phyloP scores from a whole-genome alignment of 2,113 vertebrate genomes.

The Anser brachyrhynchus region DNA sequence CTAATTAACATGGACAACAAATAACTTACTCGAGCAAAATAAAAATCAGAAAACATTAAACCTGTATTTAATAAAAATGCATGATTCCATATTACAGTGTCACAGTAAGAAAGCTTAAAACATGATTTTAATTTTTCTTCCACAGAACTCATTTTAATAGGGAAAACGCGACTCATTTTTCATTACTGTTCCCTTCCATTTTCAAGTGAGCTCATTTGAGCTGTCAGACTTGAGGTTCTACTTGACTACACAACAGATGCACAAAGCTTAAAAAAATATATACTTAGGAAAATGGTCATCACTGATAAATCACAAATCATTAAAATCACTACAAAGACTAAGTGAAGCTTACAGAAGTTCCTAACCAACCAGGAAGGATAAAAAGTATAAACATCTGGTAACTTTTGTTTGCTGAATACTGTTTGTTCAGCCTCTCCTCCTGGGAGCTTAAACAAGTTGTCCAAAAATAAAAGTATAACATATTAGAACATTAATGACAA shows the following conservation, averaged over 20 bases:
- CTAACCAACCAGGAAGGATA: background rate
- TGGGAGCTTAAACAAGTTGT: background rate
- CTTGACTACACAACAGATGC: background rate
- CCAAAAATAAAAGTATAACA: background rate
- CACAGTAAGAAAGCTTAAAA: background rate
- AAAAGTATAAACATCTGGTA: background rate
- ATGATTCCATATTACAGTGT: background rate
- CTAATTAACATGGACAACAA: background rate
- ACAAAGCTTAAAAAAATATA: background rate
- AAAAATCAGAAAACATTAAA: background rate
- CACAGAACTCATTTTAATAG: background rate
- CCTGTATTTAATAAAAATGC: background rate
- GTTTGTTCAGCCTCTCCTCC: background rate
- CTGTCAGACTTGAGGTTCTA: background rate
- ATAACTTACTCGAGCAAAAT: background rate
- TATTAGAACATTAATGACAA: background rate
- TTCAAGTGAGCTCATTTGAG: background rate
- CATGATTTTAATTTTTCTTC: background rate
- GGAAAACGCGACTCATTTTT: background rate
- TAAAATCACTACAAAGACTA: background rate
- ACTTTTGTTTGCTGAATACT: background rate
- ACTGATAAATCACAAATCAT: background rate
- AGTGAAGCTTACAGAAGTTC: background rate
- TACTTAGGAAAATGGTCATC: background rate
- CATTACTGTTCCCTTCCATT: background rate